A percentile compares a stretch with the other conserved stretches of the same genome.
phyloP scores from a whole-genome alignment of 2,113 vertebrate genomes.

The Gobius niger region DNA sequence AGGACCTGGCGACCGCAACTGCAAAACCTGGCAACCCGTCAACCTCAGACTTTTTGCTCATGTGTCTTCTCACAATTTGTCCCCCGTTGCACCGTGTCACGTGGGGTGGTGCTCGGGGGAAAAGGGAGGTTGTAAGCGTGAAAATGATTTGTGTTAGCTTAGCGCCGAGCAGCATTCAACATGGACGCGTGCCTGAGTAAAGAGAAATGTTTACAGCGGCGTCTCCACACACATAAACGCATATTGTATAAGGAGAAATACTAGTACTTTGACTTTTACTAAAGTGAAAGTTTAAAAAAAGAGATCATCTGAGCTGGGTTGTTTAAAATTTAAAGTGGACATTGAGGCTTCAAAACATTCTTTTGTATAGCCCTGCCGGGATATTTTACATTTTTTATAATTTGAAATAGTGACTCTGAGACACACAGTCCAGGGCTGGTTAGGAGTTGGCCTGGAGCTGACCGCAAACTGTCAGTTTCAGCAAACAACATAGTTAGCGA shows the following conservation, averaged over 20 bases:
- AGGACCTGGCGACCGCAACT: slow-evolving; percentile 43
- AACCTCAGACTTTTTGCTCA: slow-evolving; percentile 18
- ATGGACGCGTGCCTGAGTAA: slow-evolving; percentile 8
- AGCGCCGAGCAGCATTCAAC: not conserved
- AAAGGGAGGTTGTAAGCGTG: slow-evolving; percentile 10
- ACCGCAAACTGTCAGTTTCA: too few relatives aligned
- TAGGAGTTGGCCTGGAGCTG: too few relatives aligned
- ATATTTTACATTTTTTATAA: too few relatives aligned
- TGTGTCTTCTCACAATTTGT: slow-evolving; percentile 47
- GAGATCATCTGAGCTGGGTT: too few relatives aligned
- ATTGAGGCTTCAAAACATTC: too few relatives aligned
- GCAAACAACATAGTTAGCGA: too few relatives aligned
- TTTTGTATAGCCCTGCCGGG: too few relatives aligned
- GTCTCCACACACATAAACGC: slow-evolving; percentile 16
- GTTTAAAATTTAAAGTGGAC: too few relatives aligned
- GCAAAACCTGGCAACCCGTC: slow-evolving; percentile 23
- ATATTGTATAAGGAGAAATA: not conserved
- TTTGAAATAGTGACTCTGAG: too few relatives aligned
- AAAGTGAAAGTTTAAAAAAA: too few relatives aligned
- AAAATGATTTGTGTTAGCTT: slow-evolving; percentile 1
- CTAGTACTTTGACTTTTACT: not conserved
- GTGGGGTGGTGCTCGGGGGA: slow-evolving; percentile 18
- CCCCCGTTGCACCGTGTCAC: slow-evolving; percentile 27
- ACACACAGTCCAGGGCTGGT: too few relatives aligned
- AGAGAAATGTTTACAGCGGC: slow-evolving; percentile 19